A percentile compares a stretch with the other conserved stretches of the same genome.
These are phyloP conservation scores for Ruditapes philippinarum DNA, from an alignment of 1,140 invertebrate genomes.

Conservation along the genomic window DNA sequence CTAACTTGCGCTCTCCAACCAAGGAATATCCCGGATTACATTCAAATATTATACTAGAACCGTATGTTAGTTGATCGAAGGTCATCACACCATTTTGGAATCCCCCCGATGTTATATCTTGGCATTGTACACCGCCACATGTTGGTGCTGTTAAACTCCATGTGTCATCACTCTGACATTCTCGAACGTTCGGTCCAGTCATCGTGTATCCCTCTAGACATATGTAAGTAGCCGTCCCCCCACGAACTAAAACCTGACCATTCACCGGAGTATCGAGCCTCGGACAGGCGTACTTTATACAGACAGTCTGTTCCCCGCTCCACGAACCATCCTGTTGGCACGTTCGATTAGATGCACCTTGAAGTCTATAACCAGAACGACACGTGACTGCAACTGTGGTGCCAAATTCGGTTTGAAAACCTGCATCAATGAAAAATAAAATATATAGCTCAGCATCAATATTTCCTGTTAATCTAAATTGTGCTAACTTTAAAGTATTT, in stretches of 20 bases:
- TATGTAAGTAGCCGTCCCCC: constrained; percentile 90
- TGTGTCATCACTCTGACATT: constrained; percentile 81
- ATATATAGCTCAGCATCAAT: no score
- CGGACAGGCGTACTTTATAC: constrained; percentile 86
- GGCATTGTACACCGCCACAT: constrained; percentile 87
- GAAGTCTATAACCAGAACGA: constrained; percentile 89
- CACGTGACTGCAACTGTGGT: constrained; percentile 72
- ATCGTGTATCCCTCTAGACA: constrained; percentile 82
- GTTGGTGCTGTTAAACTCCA: constrained; percentile 89
- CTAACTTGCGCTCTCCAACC: constrained; percentile 89
- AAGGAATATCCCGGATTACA: constrained; percentile 63
- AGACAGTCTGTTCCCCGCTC: constrained; percentile 93
- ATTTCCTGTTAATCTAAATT: no score
- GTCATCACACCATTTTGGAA: constrained; percentile 63
- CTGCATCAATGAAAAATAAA: background rate
- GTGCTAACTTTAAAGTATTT: no score
- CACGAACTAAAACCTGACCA: constrained; percentile 94
- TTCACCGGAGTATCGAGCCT: constrained; percentile 90
- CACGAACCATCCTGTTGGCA: constrained; percentile 93
- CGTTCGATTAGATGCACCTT: constrained; percentile 59
- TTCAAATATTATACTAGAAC: constrained; percentile 53
- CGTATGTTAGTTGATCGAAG: constrained; percentile 10
- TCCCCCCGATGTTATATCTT: constrained; percentile 22
- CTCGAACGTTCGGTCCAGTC: constrained; percentile 73
- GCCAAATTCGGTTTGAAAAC: constrained; percentile 71